Percentiles rank a stretch among this genome's conserved stretches.
These are phyloP conservation scores for Caradrina kadenii DNA, from an alignment of 2,888 invertebrate genomes.

Conservation along the genomic window DNA sequence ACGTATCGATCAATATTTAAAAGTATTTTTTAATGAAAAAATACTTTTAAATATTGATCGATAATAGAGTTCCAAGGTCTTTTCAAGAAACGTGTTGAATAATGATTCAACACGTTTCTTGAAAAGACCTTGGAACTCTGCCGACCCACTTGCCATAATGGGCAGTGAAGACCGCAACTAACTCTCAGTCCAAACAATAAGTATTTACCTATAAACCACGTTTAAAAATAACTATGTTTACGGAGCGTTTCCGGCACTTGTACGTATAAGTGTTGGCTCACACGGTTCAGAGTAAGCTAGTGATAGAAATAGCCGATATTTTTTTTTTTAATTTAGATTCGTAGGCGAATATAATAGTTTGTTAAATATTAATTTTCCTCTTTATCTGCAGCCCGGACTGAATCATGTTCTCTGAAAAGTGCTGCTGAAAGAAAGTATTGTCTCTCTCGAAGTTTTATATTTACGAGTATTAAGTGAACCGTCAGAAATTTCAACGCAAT, in stretches of 20 bases:
- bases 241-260: constrained; percentile 45
- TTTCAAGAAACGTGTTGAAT: background rate
- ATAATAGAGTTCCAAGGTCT: constrained; percentile 33
- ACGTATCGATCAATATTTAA: background rate
- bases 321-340: too few relatives aligned
- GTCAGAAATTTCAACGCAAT: too few relatives aligned
- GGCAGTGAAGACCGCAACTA: constrained; percentile 40
- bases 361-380: too few relatives aligned
- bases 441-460: too few relatives aligned
- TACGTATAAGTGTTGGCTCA: constrained; percentile 1
- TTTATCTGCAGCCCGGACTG: too few relatives aligned
- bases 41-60: too few relatives aligned
- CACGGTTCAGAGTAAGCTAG: background rate
- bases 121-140: constrained; percentile 26
- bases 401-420: too few relatives aligned
- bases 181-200: constrained; percentile 51
- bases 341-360: too few relatives aligned
- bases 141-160: constrained; percentile 16
- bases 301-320: too few relatives aligned
- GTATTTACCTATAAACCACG: constrained; percentile 60
- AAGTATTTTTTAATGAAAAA: too few relatives aligned
- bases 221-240: constrained; percentile 61
- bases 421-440: too few relatives aligned
- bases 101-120: background rate
- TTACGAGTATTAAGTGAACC: too few relatives aligned